Base-by-base conservation (phyloP, 2,888 invertebrate species). In the Athalia cordata region DNA sequence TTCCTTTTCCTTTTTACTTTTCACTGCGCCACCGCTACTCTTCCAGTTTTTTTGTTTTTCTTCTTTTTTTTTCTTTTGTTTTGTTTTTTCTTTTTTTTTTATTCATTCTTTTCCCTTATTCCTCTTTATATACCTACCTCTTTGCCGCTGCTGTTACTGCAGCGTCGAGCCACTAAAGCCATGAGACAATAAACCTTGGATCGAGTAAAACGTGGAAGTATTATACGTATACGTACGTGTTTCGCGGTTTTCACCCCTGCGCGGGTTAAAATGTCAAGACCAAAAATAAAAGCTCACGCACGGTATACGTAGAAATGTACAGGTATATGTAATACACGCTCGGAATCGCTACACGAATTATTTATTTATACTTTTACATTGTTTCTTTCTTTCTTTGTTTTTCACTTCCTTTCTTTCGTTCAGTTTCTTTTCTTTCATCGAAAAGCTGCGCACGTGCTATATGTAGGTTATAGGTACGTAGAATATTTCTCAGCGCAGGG, bases 101-200 rank as follows among this genome's bases (percentile, higher is more conserved):
- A 57, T 13, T 59, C 59, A 47, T 8, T 47, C 47, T 68, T 43
- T 50, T 15, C 43, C 49, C 8, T 49, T 45, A 8, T 49, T 29
- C 55, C 15, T 29, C 45, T 64, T 45, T 4, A 59, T 5, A 6
- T 52, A 29, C 68, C 29, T 68, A 29, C 29, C 29, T 29, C 29
- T 29, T 29, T 29, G 29, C 29, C 55, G 55, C 55, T n/a, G 55
- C 55, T 52, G 8, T 55, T n/a, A 55, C 55, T 55, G 55, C n/a
- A 11, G 55, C 68, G 29, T 6, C 15, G 52, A 50, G 50, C 29
- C 68, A 4, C n/a, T 49, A n/a, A 43, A 57, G 57, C 72, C 52
- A 11, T 59, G 13, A 59, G 59, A 72, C 72, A 72, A 72, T 72
- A 59, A 72, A 72, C 72, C 70, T 59, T 8, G 47, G 43, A 45